Evolutionary conservation across 2,888 invertebrate species (phyloP).

Genomic region (Silvanus unidentatus): DNA sequence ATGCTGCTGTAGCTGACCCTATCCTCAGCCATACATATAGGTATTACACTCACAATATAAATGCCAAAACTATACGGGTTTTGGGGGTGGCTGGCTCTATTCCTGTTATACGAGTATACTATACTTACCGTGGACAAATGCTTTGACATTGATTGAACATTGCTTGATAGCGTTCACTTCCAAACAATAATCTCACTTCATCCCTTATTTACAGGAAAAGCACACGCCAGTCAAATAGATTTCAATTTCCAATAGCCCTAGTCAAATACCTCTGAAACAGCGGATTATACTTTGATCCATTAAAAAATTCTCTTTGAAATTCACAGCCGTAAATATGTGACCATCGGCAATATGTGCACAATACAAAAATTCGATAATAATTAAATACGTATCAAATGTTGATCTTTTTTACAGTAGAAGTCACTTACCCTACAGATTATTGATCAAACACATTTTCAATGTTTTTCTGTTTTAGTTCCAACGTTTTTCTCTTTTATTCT

Average conservation of each 20-base stretch:
- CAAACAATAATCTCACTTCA: constrained; percentile 27
- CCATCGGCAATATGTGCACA: neutral
- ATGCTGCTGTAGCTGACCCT: constrained; percentile 29
- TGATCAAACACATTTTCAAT: too few relatives aligned
- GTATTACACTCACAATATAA: neutral
- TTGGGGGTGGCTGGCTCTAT: neutral
- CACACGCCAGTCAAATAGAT: constrained; percentile 21
- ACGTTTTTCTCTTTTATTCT: too few relatives aligned
- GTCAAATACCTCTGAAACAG: neutral
- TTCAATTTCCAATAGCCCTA: constrained; percentile 14
- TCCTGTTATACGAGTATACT: neutral
- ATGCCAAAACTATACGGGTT: too few relatives aligned
- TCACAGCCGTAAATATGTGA: neutral
- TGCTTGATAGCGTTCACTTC: constrained; percentile 23
- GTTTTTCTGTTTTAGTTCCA: too few relatives aligned
- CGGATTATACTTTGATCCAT: neutral
- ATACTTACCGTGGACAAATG: constrained; percentile 20
- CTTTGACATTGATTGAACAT: constrained; percentile 27
- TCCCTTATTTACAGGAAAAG: constrained; percentile 26
- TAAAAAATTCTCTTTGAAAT: neutral
- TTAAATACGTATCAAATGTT: too few relatives aligned
- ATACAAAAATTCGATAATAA: neutral
- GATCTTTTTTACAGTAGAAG: too few relatives aligned
- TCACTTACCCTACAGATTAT: too few relatives aligned
- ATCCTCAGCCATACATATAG: neutral